These are phyloP conservation scores for Listronotus bonariensis DNA, from an alignment of 1,140 invertebrate species.

Conservation along the genomic window DNA sequence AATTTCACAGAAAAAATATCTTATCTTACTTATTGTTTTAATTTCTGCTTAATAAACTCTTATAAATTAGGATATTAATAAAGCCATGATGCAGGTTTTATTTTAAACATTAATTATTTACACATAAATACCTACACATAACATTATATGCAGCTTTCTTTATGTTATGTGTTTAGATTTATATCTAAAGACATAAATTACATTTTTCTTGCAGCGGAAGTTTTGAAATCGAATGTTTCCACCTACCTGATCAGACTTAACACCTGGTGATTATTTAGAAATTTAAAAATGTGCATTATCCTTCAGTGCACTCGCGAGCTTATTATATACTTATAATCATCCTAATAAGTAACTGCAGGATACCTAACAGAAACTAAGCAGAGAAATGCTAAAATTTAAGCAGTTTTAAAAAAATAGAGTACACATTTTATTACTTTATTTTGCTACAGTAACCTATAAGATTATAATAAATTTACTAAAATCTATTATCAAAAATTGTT, in stretches of 20 bases:
- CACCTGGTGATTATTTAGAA: constrained; percentile 22
- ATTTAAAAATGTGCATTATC: not conserved
- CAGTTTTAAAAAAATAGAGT: no score
- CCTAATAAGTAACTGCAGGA: no score
- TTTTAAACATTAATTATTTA: constrained; percentile 8
- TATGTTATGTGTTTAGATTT: constrained; percentile 10
- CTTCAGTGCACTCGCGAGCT: not conserved
- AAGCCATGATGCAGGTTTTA: constrained; percentile 9
- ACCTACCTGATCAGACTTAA: constrained; percentile 15
- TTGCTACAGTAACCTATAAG: no score
- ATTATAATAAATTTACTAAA: no score
- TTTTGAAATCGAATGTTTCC: constrained; percentile 24
- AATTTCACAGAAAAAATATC: no score
- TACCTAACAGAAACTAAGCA: not conserved
- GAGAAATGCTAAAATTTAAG: no score
- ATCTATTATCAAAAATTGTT: no score
- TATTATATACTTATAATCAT: not conserved
- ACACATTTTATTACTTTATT: no score
- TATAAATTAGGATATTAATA: constrained; percentile 1
- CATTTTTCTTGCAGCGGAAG: constrained; percentile 19
- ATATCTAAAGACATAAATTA: constrained; percentile 14
- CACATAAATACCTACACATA: constrained; percentile 8
- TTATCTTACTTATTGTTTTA: not conserved
- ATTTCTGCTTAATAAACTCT: no score
- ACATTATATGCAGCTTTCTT: constrained; percentile 10